Base-by-base conservation (phyloP, 2,797 vertebrate genomes). In the Tangara arthus region DNA sequence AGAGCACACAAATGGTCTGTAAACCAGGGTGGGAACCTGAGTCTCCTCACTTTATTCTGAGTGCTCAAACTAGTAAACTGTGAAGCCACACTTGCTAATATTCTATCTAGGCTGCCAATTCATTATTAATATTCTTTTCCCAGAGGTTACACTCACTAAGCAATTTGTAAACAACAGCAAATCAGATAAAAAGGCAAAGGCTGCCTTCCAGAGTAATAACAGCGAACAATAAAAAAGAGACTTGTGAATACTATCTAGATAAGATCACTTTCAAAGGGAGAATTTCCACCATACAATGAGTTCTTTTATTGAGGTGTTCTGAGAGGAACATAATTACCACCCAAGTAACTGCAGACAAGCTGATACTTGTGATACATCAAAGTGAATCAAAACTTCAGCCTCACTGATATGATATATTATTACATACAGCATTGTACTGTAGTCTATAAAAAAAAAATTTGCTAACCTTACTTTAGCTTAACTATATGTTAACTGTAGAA, bases 131-230 rank as follows among this genome's bases (percentile, higher is more conserved):
- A 82, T 85, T 87, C 5, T 89, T 87, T 91, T 91, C 44, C n/a
- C 72, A 73, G 68, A 85, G 26, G 24, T 89, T 82, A 37, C 15
- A 41, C 24, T 82, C 71, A 66, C 64, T 56, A 66, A 93, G 63
- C 35, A 87, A 76, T 85, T 94, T 85, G 69, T 37, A 89, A 93
- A 77, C 44, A 76, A 47, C 6, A 77, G n/a, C 22, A 82, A 72
- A 94, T 76, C 55, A 76, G 55, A 84, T 92, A 76, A 87, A 68
- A 92, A 89, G 17, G 13, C 47, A 90, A 84, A 73, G 94, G n/a
- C 42, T 56, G 27, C 35, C n/a, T 81, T 78, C 50, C n/a, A 63
- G 26, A 46, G 28, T 83, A 92, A 78, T 64, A 90, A 71, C 39
- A 92, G 65, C 46, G 57, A 52, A 56, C 21, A 89, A 47, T 83